A percentile compares a stretch with the other conserved stretches of the same genome.
These are phyloP conservation scores for Drosophila dunni DNA, from an alignment of 1,140 invertebrate species.

Conservation along the genomic window DNA sequence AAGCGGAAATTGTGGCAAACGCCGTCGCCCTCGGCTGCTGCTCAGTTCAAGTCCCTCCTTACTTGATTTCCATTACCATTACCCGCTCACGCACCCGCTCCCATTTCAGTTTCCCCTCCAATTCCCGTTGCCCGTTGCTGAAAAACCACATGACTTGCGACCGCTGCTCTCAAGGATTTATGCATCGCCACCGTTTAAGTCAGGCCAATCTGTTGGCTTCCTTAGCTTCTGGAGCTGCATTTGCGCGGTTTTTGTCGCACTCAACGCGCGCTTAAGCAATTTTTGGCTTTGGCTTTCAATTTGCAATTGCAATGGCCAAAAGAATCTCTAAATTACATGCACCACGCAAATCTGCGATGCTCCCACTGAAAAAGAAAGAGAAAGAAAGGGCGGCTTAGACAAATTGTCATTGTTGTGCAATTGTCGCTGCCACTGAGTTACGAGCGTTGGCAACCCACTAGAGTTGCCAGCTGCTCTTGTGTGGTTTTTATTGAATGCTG, in stretches of 20 bases:
- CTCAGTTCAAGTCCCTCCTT: no score
- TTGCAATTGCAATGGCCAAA: constrained; percentile 58
- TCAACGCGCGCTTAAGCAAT: constrained; percentile 20
- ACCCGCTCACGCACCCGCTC: no score
- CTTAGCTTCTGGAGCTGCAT: constrained; percentile 31
- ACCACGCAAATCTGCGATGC: constrained; percentile 2
- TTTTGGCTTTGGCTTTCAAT: constrained; percentile 56
- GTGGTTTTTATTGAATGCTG: constrained; percentile 37
- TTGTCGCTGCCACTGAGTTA: constrained; percentile 30
- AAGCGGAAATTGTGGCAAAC: constrained; percentile 79
- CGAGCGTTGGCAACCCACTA: constrained; percentile 6
- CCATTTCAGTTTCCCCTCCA: not conserved
- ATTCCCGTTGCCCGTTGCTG: constrained; percentile 8
- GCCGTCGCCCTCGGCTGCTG: constrained; percentile 31
- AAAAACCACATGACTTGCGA: constrained; percentile 47
- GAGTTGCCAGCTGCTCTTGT: constrained; percentile 21
- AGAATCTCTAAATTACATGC: constrained; percentile 34
- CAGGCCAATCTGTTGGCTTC: constrained; percentile 61
- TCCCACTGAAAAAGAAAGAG: no score
- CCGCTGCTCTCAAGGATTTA: constrained; percentile 67
- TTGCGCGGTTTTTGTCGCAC: constrained; percentile 47
- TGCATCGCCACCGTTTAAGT: constrained; percentile 65
- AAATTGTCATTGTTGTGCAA: constrained; percentile 26
- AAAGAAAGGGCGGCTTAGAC: constrained; percentile 17
- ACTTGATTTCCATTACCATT: no score